phyloP scores from a whole-genome alignment of 2,113 vertebrate species.

The Limanda limanda region DNA sequence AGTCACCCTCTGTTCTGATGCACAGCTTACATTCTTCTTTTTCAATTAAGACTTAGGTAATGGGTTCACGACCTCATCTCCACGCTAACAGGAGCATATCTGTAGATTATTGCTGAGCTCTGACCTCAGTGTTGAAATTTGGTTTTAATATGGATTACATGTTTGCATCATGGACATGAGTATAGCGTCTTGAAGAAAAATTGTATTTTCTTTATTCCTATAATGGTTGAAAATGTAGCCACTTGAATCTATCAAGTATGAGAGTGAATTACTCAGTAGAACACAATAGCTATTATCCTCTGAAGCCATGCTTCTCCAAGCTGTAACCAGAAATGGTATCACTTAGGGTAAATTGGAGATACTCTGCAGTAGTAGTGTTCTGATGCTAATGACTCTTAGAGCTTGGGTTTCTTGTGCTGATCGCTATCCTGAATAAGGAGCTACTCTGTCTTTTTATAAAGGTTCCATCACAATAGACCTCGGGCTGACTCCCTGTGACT shows the following conservation, averaged over 20 bases:
- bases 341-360: not conserved
- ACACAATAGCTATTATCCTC: not conserved
- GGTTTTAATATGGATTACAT: not conserved
- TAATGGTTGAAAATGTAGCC: not conserved
- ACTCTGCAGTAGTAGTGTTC: not conserved
- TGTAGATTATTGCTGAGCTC: not conserved
- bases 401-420: constrained; percentile 15
- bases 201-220: not conserved
- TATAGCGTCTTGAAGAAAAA: not conserved
- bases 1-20: not conserved
- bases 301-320: not conserved
- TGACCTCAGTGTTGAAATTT: not conserved
- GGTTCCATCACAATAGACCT: constrained; percentile 26
- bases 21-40: not conserved
- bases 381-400: constrained; percentile 13
- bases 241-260: not conserved
- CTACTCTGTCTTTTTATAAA: constrained; percentile 16
- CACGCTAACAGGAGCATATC: not conserved
- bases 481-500: not conserved
- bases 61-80: constrained; percentile 4
- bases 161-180: too few relatives aligned
- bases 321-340: not conserved
- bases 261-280: not conserved
- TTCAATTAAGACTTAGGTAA: constrained; percentile 14
- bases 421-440: constrained; percentile 1